phyloP scores from a whole-genome alignment of 1,140 invertebrate species.

The Penaeus chinensis region DNA sequence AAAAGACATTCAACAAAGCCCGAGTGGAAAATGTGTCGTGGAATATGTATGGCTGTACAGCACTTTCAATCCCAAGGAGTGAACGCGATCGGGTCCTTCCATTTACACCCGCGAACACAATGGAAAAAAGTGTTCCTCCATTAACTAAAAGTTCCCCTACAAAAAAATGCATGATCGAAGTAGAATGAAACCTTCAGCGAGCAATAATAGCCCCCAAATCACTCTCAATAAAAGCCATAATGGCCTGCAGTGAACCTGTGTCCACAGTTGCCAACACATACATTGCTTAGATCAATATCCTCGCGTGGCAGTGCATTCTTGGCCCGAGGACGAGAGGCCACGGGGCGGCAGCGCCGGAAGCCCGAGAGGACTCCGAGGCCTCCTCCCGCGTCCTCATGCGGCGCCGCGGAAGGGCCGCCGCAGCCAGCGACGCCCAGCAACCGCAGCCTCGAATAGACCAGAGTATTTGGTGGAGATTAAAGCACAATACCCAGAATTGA shows the following conservation, averaged over 20 bases:
- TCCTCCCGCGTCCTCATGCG: too few species aligned
- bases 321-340: too few species aligned
- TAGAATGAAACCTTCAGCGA: slow-evolving; percentile 13
- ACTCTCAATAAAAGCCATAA: slow-evolving; percentile 46
- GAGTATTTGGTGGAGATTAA: slow-evolving; percentile 37
- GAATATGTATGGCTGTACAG: too few species aligned
- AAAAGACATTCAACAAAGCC: too few species aligned
- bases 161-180: slow-evolving; percentile 45
- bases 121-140: slow-evolving; percentile 31
- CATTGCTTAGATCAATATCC: background rate
- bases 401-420: too few species aligned
- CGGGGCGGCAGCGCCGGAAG: too few species aligned
- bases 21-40: too few species aligned
- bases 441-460: background rate
- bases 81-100: background rate
- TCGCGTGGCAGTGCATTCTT: background rate
- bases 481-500: slow-evolving; percentile 38
- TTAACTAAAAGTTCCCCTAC: slow-evolving; percentile 33
- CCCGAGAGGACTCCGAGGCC: too few species aligned
- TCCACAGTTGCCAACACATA: slow-evolving; percentile 2
- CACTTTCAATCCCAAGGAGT: too few species aligned
- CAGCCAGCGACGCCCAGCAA: background rate
- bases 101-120: background rate
- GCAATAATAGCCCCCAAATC: slow-evolving; percentile 51
- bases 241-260: slow-evolving; percentile 28